Percentiles rank a stretch among this genome's conserved stretches.
These are phyloP conservation scores for Etheostoma spectabile DNA, from an alignment of 2,113 vertebrate genomes.

Conservation along the genomic window DNA sequence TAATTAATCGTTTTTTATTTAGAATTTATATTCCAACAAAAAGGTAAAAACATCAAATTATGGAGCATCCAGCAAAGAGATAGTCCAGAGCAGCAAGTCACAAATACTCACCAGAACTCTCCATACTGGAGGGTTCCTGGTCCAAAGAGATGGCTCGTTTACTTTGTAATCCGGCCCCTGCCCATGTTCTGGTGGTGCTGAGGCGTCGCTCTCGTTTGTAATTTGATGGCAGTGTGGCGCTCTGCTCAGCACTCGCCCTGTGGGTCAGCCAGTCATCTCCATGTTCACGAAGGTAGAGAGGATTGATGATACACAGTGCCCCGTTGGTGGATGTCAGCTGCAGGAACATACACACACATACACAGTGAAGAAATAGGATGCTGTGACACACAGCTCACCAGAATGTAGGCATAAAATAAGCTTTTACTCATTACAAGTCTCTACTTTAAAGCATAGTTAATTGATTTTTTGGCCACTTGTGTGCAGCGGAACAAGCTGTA, in stretches of 20 bases:
- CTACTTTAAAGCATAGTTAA: neutral
- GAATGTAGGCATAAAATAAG: neutral
- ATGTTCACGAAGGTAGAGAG: constrained; percentile 87
- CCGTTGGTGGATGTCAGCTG: constrained; percentile 78
- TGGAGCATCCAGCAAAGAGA: neutral
- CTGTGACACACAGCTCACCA: neutral
- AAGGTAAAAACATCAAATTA: too few species aligned
- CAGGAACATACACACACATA: neutral
- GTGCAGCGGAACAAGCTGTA: neutral
- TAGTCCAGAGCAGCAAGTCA: neutral
- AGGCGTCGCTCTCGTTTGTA: constrained; percentile 63
- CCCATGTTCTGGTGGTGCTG: constrained; percentile 75
- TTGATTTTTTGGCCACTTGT: neutral
- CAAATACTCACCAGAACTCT: constrained; percentile 58
- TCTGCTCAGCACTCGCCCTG: neutral
- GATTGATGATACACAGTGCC: constrained; percentile 89
- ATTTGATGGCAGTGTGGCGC: neutral
- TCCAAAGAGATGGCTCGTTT: constrained; percentile 76
- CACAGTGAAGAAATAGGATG: neutral
- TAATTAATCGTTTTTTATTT: neutral
- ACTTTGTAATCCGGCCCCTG: constrained; percentile 64
- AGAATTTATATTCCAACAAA: too few species aligned
- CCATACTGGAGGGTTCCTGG: constrained; percentile 43
- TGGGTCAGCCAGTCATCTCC: constrained; percentile 76
- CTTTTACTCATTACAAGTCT: neutral